A percentile compares a stretch with the other conserved stretches of the same genome.
phyloP scores from a whole-genome alignment of 1,140 invertebrate species.

The Pentalonia nigronervosa region DNA sequence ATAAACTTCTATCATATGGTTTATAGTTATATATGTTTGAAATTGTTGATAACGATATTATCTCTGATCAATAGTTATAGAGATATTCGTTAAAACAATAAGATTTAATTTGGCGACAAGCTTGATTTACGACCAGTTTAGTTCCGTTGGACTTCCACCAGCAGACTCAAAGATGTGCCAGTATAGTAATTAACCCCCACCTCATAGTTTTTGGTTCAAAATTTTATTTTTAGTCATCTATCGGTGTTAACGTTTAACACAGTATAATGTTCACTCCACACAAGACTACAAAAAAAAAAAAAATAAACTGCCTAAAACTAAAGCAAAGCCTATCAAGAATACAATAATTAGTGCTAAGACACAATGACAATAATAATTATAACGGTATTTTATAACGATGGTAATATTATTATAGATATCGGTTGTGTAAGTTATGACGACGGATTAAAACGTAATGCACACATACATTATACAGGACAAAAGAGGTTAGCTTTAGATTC shows the following conservation, averaged over 20 bases:
- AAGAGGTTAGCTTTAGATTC: neutral
- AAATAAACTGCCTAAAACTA: neutral
- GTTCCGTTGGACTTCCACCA: neutral
- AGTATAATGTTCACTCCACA: neutral
- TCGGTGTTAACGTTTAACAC: neutral
- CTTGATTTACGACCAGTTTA: neutral
- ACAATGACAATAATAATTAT: neutral
- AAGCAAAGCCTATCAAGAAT: neutral
- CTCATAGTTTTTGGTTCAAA: neutral
- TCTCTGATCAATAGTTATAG: neutral
- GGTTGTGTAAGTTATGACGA: neutral
- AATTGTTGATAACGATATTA: neutral
- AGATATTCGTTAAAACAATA: neutral
- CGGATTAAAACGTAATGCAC: neutral
- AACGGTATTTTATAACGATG: neutral
- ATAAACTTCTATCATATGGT: neutral
- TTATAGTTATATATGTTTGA: neutral
- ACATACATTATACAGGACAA: neutral
- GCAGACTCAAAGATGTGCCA: neutral
- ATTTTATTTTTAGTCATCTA: neutral
- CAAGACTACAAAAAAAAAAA: neutral
- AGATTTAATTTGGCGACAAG: neutral
- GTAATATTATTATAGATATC: neutral
- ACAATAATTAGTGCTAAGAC: neutral
- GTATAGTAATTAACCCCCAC: neutral